A percentile compares a stretch with the other conserved stretches of the same genome.
These are phyloP conservation scores for Tachycineta bicolor DNA, from an alignment of 2,113 vertebrate species.

Conservation along the genomic window DNA sequence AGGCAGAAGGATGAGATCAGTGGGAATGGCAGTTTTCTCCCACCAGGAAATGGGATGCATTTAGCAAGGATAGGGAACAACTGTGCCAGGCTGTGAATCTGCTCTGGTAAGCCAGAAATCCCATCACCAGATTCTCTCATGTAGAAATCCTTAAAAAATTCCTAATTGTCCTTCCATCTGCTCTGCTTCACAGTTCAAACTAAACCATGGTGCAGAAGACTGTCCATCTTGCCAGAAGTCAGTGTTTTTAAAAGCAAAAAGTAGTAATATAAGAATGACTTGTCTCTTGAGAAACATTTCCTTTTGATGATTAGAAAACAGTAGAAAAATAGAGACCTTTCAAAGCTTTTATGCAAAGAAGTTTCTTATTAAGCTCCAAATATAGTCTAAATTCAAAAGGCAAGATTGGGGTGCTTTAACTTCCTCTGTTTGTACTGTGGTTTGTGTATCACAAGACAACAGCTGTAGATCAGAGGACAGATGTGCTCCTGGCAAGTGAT, in stretches of 20 bases:
- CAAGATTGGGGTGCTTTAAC: background rate
- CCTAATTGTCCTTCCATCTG: conserved; percentile 21
- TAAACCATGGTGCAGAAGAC: conserved; percentile 34
- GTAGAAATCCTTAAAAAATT: conserved; percentile 20
- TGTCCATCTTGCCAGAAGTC: conserved; percentile 26
- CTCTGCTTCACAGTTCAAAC: conserved; percentile 24
- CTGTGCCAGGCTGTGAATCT: background rate
- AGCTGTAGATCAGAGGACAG: conserved; percentile 2
- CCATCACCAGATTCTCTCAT: background rate
- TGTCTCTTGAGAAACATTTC: background rate
- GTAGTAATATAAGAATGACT: background rate
- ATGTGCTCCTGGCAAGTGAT: background rate
- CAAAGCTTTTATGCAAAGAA: background rate
- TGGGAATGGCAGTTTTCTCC: background rate
- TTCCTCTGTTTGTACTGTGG: background rate
- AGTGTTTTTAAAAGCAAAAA: background rate
- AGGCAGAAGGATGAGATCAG: background rate
- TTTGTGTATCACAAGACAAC: background rate
- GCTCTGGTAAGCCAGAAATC: background rate
- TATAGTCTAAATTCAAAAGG: background rate
- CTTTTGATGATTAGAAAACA: background rate
- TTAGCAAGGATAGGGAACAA: background rate
- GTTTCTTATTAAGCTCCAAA: background rate
- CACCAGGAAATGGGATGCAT: background rate
- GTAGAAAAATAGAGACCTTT: background rate